phyloP scores from a whole-genome alignment of 2,113 vertebrate genomes.

The Anguilla japonica region DNA sequence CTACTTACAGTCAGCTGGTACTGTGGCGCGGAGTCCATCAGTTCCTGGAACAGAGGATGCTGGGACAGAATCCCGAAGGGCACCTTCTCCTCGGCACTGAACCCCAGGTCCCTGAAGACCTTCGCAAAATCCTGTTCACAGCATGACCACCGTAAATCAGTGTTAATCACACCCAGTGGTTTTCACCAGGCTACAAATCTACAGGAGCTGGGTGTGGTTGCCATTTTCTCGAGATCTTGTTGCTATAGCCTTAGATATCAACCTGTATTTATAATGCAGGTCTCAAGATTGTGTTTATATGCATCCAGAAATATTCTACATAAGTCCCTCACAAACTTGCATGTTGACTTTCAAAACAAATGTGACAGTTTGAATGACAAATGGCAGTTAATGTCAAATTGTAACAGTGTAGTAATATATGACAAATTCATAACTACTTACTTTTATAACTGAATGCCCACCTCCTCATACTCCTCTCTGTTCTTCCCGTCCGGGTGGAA shows the following conservation, averaged over 20 bases:
- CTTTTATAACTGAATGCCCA: constrained; percentile 41
- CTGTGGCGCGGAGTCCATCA: constrained; percentile 69
- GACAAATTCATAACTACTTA: background rate
- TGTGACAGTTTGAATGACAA: no score
- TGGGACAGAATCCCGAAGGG: constrained; percentile 72
- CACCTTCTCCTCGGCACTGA: constrained; percentile 59
- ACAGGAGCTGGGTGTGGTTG: background rate
- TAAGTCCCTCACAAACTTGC: no score
- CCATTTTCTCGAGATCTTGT: background rate
- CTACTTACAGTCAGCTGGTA: constrained; percentile 79
- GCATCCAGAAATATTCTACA: no score
- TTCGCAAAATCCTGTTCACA: constrained; percentile 55
- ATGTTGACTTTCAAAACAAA: no score
- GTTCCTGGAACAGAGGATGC: constrained; percentile 74
- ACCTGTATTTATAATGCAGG: background rate
- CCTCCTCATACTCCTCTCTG: constrained; percentile 65
- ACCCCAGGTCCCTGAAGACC: constrained; percentile 74
- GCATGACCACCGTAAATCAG: background rate
- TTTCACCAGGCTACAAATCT: background rate
- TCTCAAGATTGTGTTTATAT: background rate
- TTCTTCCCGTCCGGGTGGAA: constrained; percentile 49
- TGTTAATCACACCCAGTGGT: background rate
- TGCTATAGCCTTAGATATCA: background rate
- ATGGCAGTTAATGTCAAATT: no score
- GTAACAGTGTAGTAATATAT: background rate